Evolutionary conservation across 2,113 vertebrate species (phyloP).

Genomic region (Asarcornis scutulata): DNA sequence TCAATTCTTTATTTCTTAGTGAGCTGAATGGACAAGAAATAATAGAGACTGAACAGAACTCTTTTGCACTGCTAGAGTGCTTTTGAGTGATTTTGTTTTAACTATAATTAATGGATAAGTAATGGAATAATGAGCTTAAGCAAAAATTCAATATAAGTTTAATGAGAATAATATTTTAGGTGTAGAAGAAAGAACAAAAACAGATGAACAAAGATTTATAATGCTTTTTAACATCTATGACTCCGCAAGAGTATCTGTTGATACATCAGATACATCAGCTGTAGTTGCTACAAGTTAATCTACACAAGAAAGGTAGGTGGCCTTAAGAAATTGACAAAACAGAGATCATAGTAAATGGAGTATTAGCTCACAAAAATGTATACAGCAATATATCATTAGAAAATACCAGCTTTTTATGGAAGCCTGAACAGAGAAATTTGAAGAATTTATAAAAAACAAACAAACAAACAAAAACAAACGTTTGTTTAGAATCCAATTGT

Average conservation of each 20-base stretch:
- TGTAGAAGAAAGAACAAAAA: background rate
- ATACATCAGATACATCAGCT: background rate
- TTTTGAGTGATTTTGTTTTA: slow-evolving; percentile 68
- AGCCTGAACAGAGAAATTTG: background rate
- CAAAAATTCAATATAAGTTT: slow-evolving; percentile 53
- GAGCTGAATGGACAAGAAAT: slow-evolving; percentile 12
- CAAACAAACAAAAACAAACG: background rate
- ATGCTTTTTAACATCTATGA: background rate
- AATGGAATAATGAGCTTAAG: slow-evolving; percentile 65
- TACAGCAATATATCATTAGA: background rate
- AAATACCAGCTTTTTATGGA: background rate
- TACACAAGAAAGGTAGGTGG: background rate
- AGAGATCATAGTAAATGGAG: background rate
- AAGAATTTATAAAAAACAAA: background rate
- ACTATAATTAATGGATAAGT: slow-evolving; percentile 63
- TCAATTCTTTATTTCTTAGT: background rate
- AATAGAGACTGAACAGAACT: slow-evolving; percentile 20
- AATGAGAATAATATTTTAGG: slow-evolving; percentile 43
- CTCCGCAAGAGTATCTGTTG: background rate
- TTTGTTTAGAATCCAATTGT: background rate
- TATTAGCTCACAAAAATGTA: background rate
- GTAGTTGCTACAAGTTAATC: background rate
- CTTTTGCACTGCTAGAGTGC: slow-evolving; percentile 28
- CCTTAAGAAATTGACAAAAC: background rate
- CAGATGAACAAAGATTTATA: background rate